phyloP scores from a whole-genome alignment of 2,113 vertebrate species.

The Dissostichus mawsoni region DNA sequence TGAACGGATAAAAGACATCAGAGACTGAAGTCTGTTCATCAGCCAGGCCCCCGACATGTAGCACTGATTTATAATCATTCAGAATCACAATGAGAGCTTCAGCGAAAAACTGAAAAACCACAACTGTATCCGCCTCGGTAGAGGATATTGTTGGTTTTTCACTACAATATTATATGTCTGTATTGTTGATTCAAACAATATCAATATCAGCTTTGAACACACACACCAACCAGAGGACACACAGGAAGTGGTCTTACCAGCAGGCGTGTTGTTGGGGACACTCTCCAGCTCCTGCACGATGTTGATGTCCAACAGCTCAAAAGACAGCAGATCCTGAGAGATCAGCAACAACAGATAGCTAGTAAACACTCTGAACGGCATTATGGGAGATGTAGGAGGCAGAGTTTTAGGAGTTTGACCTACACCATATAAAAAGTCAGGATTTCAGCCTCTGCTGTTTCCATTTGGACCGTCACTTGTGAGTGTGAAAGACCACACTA shows the following conservation, averaged over 20 bases:
- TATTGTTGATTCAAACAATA: not conserved
- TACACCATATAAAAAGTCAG: not conserved
- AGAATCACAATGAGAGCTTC: not conserved
- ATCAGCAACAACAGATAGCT: slow-evolving; percentile 12
- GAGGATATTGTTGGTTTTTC: not conserved
- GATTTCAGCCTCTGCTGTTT: not conserved
- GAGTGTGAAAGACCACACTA: not conserved
- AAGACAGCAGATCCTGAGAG: slow-evolving; percentile 93
- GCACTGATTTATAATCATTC: not conserved
- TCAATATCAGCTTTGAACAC: not conserved
- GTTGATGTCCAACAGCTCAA: slow-evolving; percentile 97
- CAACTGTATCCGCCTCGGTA: too few relatives aligned
- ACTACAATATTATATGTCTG: too few relatives aligned
- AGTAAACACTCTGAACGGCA: not conserved
- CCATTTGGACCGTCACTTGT: not conserved
- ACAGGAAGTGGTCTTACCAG: slow-evolving; percentile 81
- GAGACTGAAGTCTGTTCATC: too few relatives aligned
- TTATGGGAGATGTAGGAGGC: not conserved
- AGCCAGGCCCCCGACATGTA: not conserved
- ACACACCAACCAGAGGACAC: not conserved
- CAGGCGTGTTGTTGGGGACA: slow-evolving; percentile 94
- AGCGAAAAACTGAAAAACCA: not conserved
- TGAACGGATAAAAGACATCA: slow-evolving; percentile 54
- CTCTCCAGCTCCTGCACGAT: slow-evolving; percentile 97
- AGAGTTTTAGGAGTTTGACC: not conserved